Percentiles rank a stretch among this genome's conserved stretches.
phyloP scores from a whole-genome alignment of 2,797 vertebrate genomes.

The Sparus aurata region DNA sequence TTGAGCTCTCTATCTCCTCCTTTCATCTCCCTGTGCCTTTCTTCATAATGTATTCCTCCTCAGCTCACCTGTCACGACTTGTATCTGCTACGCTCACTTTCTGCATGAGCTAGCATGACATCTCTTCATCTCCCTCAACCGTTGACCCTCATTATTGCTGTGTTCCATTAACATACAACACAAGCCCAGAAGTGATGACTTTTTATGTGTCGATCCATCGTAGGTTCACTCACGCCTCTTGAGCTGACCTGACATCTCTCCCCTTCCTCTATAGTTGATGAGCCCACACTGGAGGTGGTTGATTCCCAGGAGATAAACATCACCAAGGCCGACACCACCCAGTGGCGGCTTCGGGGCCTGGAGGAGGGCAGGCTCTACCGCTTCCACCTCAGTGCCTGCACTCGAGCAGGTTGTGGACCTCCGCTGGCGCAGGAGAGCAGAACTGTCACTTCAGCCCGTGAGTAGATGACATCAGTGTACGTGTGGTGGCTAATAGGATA shows the following conservation, averaged over 20 bases:
- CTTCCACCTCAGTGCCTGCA: slow-evolving; percentile 93
- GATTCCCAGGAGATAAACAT: slow-evolving; percentile 86
- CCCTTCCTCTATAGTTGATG: slow-evolving; percentile 89
- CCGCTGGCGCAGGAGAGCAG: slow-evolving; percentile 86
- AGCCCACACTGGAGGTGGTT: slow-evolving; percentile 86
- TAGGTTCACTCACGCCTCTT: slow-evolving; percentile 34
- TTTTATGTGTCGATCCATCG: slow-evolving; percentile 20
- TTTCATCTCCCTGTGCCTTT: slow-evolving; percentile 67
- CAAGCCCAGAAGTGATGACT: slow-evolving; percentile 36
- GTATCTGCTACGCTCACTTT: slow-evolving; percentile 64
- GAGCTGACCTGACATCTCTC: slow-evolving; percentile 74
- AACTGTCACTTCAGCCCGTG: slow-evolving; percentile 84
- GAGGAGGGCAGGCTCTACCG: slow-evolving; percentile 87
- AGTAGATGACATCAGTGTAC: slow-evolving; percentile 73
- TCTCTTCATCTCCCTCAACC: slow-evolving; percentile 59
- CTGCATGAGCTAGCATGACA: slow-evolving; percentile 68
- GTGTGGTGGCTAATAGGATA: not conserved
- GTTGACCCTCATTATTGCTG: slow-evolving; percentile 69
- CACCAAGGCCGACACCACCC: slow-evolving; percentile 82
- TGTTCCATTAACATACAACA: slow-evolving; percentile 58
- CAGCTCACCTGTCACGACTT: slow-evolving; percentile 78
- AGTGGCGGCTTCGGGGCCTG: slow-evolving; percentile 86
- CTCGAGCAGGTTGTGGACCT: slow-evolving; percentile 90
- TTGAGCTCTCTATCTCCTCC: slow-evolving; percentile 58
- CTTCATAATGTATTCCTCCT: slow-evolving; percentile 79